Evolutionary conservation across 2,113 vertebrate genomes (phyloP), one percentile per base, ranked within the genome.

Genomic region (Chaetodon auriga): DNA sequence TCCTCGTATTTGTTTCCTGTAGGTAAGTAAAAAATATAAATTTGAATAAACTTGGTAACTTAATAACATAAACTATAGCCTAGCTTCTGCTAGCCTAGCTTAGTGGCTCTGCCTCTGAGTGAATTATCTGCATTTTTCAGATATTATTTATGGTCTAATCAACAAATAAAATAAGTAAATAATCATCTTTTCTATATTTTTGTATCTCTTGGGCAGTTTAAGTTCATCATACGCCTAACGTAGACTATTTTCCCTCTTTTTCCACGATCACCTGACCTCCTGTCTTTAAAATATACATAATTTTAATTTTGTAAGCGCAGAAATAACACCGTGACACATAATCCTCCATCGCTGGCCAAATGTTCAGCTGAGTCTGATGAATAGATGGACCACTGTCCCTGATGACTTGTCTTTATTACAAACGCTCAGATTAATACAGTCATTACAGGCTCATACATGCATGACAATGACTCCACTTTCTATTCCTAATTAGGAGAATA

Each of bases 401-500:
- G 11, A 25, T 62, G 64, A 75, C 55, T 23, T 61, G 63, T 78
- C 46, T 81, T 71, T 30, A 66, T 66, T 66, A 74, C 51, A 68
- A 58, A 64, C 1, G 5, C 65, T 51, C 30, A 57, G 45, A 76
- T 81, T 80, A 62, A 82, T 78, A 21, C n/a, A 54, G 23, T 55
- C 53, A 30, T 77, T 74, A 72, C 23, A 51, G 66, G 30, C 60
- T 30, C 35, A 35, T 58, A 55, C 25, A 55, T 73, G 72, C 55
- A 54, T 23, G 23, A 57, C 4, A 4, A 18, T 71, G 54, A 58
- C 68, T 79, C 51, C 23, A 64, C 43, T 60, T 38, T 61, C 30
- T 63, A 6, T 41, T 70, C 60, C 46, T 80, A 73, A 88, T 82
- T 45, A 73, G 63, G 23, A 35, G 45, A 57, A 66, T 65, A 49